These are phyloP conservation scores for Pseudotriccus pelzelni DNA, from an alignment of 2,797 vertebrate genomes.

Conservation along the genomic window DNA sequence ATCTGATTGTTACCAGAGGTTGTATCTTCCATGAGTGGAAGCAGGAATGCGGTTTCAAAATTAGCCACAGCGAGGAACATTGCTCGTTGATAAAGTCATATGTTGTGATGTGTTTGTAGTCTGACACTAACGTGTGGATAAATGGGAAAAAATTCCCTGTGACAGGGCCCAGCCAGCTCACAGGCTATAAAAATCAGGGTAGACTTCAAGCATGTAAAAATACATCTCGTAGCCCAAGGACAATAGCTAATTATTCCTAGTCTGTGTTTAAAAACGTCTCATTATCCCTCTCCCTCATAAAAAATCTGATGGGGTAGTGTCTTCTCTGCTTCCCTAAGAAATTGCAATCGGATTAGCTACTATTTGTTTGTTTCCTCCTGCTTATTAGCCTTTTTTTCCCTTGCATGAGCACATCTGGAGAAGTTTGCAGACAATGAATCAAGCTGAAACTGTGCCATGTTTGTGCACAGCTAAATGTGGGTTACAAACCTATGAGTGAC, in stretches of 20 bases:
- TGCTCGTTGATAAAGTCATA: constrained; percentile 31
- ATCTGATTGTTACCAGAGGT: constrained; percentile 18
- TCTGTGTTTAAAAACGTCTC: constrained; percentile 35
- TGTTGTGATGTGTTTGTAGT: constrained; percentile 30
- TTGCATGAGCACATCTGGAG: constrained; percentile 54
- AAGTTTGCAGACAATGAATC: constrained; percentile 62
- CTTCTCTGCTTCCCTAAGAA: background rate
- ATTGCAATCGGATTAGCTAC: background rate
- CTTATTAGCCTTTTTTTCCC: background rate
- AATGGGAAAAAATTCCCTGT: background rate
- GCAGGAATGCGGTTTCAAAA: constrained; percentile 38
- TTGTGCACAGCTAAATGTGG: constrained; percentile 71
- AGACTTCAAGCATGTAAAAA: constrained; percentile 5
- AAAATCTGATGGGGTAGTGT: background rate
- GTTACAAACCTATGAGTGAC: constrained; percentile 73
- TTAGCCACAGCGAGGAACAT: background rate
- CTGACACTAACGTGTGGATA: background rate
- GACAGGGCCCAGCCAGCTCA: background rate
- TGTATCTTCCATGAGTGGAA: background rate
- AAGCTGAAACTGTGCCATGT: constrained; percentile 69
- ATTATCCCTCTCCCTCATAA: background rate
- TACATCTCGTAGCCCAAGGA: background rate
- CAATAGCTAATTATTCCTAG: constrained; percentile 35
- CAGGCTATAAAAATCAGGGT: background rate
- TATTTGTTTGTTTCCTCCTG: constrained; percentile 17